Percentiles rank a stretch among this genome's conserved stretches.
Evolutionary conservation across 2,888 invertebrate species (phyloP).

Genomic region (Napeogenes inachia): DNA sequence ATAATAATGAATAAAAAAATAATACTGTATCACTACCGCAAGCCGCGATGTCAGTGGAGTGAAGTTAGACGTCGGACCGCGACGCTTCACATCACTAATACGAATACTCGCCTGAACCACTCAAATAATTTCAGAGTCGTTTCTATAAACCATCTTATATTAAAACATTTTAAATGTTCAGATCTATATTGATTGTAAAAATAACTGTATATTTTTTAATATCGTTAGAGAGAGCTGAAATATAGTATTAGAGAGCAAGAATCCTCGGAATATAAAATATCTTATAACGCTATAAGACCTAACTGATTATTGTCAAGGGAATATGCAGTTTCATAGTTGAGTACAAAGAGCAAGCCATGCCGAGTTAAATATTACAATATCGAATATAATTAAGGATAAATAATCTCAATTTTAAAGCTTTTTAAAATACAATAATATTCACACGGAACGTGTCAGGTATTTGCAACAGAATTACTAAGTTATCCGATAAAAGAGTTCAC

Average conservation of each 20-base stretch:
- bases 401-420: constrained; percentile 77
- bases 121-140: neutral
- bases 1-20: constrained; percentile 49
- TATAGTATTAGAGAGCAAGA: constrained; percentile 59
- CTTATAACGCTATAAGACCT: constrained; percentile 33
- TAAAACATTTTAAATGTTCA: constrained; percentile 12
- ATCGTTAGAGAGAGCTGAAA: constrained; percentile 52
- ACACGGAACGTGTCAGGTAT: constrained; percentile 39
- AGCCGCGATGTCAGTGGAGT: constrained; percentile 34
- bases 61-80: constrained; percentile 23
- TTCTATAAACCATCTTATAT: neutral
- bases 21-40: constrained; percentile 70
- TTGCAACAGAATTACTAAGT: constrained; percentile 46
- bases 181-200: constrained; percentile 14
- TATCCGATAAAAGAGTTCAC: constrained; percentile 28
- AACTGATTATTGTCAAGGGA: constrained; percentile 61
- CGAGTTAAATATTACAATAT: constrained; percentile 26
- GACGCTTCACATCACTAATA: constrained; percentile 7
- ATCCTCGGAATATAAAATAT: constrained; percentile 40
- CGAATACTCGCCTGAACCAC: constrained; percentile 8
- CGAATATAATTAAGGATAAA: constrained; percentile 54
- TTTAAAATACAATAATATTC: constrained; percentile 57
- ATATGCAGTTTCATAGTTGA: constrained; percentile 42
- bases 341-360: constrained; percentile 32
- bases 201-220: constrained; percentile 2